Evolutionary conservation across 2,888 invertebrate species (phyloP).

Genomic region (Leucophora obtusa): DNA sequence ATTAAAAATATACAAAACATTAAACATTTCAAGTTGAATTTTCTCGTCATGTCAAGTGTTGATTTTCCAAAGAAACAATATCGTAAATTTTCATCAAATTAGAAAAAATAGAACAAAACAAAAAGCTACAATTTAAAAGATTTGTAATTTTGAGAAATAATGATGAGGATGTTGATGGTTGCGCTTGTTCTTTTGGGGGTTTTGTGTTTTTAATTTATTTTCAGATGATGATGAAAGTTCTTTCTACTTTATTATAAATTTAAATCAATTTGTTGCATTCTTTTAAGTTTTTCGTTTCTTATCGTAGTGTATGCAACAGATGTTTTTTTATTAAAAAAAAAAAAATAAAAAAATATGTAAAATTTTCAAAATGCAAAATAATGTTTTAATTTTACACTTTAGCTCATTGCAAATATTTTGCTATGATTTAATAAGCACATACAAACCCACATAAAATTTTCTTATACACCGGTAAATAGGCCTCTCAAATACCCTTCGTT

Average conservation of each 20-base stretch:
- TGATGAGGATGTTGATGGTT: neutral
- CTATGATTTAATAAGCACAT: conserved; percentile 12
- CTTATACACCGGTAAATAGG: too few relatives aligned
- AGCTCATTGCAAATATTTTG: conserved; percentile 42
- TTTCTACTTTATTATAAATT: conserved; percentile 32
- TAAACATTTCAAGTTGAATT: conserved; percentile 17
- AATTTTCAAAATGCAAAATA: conserved; percentile 20
- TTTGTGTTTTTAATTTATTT: conserved; percentile 33
- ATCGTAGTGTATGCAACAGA: conserved; percentile 49
- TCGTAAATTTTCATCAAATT: conserved; percentile 13
- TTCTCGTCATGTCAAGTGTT: conserved; percentile 24
- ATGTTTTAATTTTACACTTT: conserved; percentile 49
- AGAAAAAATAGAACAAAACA: neutral
- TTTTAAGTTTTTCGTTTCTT: conserved; percentile 13
- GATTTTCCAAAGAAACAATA: conserved; percentile 13
- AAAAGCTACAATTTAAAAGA: conserved; percentile 7
- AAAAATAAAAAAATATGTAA: too few relatives aligned
- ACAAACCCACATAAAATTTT: too few relatives aligned
- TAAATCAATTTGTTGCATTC: conserved; percentile 53
- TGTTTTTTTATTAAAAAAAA: conserved; percentile 27
- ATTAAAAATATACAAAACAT: conserved; percentile 5
- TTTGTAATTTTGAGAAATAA: conserved; percentile 9
- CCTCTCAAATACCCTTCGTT: too few relatives aligned
- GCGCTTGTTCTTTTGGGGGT: neutral
- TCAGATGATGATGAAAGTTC: conserved; percentile 44